phyloP scores from a whole-genome alignment of 92 coral and sea anemone species.

The Phenganax stokvisi region DNA sequence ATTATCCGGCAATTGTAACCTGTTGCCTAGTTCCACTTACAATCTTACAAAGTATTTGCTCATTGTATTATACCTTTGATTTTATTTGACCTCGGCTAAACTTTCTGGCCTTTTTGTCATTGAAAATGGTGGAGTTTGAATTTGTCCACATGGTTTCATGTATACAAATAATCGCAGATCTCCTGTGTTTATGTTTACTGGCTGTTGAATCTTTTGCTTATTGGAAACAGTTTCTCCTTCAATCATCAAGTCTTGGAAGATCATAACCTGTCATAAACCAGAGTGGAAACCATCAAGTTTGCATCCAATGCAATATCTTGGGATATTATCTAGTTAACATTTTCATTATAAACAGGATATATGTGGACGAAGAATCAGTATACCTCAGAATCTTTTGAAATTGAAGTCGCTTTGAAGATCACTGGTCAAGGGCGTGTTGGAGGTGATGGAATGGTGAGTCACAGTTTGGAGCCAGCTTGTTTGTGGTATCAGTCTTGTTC shows the following conservation, averaged over 20 bases:
- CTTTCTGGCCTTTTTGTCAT: not conserved
- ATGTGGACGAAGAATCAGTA: conserved; percentile 74
- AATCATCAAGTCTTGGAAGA: too few relatives aligned
- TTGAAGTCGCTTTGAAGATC: conserved; percentile 69
- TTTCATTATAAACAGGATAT: conserved; percentile 48
- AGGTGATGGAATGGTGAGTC: conserved; percentile 91
- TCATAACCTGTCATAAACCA: too few relatives aligned
- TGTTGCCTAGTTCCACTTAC: not conserved
- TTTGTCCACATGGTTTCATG: too few relatives aligned
- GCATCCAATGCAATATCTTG: too few relatives aligned
- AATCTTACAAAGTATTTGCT: not conserved
- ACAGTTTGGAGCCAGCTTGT: not conserved
- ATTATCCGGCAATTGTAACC: not conserved
- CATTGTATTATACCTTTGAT: not conserved
- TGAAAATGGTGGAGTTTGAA: too few relatives aligned
- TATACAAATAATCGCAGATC: too few relatives aligned
- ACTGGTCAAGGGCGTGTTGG: conserved; percentile 94
- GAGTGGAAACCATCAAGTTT: too few relatives aligned
- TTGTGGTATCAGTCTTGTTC: not conserved
- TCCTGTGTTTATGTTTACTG: too few relatives aligned
- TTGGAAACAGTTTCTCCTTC: too few relatives aligned
- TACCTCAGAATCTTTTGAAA: conserved; percentile 84
- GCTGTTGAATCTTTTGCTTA: too few relatives aligned
- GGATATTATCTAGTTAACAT: not conserved
- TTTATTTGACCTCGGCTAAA: not conserved